Evolutionary conservation across 2,797 vertebrate species (phyloP).

Genomic region (Sitta carolinensis): DNA sequence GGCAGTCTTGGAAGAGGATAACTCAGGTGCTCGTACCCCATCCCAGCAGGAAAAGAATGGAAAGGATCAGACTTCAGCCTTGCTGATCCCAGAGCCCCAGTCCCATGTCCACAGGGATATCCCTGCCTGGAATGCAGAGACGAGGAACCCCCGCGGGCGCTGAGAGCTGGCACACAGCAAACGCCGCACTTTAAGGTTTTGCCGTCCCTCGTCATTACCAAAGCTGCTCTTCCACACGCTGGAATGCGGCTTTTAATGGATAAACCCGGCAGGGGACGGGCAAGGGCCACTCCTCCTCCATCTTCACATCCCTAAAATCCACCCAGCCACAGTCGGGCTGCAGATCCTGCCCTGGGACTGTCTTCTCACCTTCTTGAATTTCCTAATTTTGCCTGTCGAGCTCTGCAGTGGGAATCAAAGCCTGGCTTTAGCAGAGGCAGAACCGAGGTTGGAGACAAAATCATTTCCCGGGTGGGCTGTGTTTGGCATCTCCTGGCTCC

Average conservation of each 20-base stretch:
- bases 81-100: accelerated
- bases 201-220: not conserved
- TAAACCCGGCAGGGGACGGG: not conserved
- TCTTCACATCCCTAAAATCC: not conserved
- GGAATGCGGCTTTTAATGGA: not conserved
- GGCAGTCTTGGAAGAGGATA: not conserved
- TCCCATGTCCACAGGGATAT: not conserved
- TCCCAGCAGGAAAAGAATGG: not conserved
- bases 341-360: not conserved
- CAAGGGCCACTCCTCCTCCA: not conserved
- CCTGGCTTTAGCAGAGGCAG: not conserved
- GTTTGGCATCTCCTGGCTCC: not conserved
- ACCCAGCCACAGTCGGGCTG: not conserved
- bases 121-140: not conserved
- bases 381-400: not conserved
- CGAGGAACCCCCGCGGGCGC: not conserved
- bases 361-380: not conserved
- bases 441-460: not conserved
- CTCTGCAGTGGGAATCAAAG: not conserved
- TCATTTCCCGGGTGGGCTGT: not conserved
- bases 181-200: not conserved
- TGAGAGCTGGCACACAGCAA: accelerated
- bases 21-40: accelerated
- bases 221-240: not conserved
- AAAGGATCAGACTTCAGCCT: not conserved